A percentile compares a stretch with the other conserved stretches of the same genome.
Conservation (phyloP, 2,113 vertebrate species). For the Nicator chloris region DNA sequence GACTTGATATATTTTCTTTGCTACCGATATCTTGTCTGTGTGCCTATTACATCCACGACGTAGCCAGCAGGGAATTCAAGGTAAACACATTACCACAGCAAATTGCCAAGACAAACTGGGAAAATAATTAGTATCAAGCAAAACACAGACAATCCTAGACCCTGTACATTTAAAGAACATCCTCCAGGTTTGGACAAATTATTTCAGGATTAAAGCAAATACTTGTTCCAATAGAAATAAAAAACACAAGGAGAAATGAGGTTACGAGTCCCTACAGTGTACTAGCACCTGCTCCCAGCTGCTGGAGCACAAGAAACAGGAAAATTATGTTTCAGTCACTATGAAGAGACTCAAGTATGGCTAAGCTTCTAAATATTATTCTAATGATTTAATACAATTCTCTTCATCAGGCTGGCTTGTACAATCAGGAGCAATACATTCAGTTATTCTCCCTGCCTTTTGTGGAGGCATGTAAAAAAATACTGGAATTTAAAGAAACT, state of each 20-base stretch:
- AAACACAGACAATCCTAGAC: neutral
- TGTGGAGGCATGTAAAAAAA: neutral
- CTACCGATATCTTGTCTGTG: neutral
- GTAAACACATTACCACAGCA: neutral
- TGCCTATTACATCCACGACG: neutral
- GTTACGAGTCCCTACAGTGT: neutral
- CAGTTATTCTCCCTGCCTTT: neutral
- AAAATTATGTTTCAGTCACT: neutral
- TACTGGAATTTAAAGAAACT: neutral
- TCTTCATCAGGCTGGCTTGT: neutral
- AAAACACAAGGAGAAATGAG: neutral
- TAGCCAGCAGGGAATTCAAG: neutral
- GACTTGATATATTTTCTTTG: neutral
- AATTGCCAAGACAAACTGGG: slow-evolving; percentile 11
- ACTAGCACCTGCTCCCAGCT: neutral
- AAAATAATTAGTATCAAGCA: slow-evolving; percentile 23
- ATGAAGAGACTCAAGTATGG: neutral
- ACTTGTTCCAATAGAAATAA: slow-evolving; percentile 13
- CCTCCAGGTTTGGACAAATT: neutral
- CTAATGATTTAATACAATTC: neutral
- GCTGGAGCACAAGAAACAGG: neutral
- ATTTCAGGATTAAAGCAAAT: slow-evolving; percentile 15
- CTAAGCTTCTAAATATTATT: neutral
- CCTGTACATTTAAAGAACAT: neutral
- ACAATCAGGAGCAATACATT: neutral